phyloP scores from a whole-genome alignment of 2,113 vertebrate species.

The Ploceus nigricollis region DNA sequence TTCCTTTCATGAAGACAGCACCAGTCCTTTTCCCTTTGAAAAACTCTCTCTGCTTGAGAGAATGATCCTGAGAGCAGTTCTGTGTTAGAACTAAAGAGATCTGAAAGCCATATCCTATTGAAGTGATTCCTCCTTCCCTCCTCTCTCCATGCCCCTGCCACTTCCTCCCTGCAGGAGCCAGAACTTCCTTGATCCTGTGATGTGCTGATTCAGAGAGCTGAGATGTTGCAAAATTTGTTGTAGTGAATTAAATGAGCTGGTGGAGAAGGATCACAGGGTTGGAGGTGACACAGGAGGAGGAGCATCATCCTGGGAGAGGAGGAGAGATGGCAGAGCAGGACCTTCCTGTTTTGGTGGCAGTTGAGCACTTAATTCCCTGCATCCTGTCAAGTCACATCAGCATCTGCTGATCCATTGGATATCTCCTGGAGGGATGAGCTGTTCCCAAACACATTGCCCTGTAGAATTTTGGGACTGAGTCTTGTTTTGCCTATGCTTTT shows the following conservation, averaged over 20 bases:
- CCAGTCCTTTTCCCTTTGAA: background rate
- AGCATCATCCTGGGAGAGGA: background rate
- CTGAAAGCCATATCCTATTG: background rate
- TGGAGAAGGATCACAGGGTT: background rate
- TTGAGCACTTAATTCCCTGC: background rate
- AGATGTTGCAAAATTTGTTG: background rate
- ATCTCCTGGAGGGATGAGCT: background rate
- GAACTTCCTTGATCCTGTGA: background rate
- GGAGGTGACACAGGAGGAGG: background rate
- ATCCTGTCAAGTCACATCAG: background rate
- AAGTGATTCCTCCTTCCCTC: background rate
- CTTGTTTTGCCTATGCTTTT: background rate
- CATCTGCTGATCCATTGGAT: background rate
- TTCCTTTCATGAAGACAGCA: background rate
- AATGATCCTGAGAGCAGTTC: background rate
- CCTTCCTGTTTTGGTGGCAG: constrained; percentile 7
- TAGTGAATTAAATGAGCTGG: background rate
- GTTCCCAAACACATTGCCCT: background rate
- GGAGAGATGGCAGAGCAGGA: constrained; percentile 25
- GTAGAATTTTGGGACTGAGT: background rate
- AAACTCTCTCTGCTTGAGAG: background rate
- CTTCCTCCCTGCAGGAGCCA: background rate
- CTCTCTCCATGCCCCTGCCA: background rate
- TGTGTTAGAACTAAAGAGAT: background rate
- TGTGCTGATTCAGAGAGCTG: constrained; percentile 6